These are phyloP conservation scores for Vombatus ursinus DNA, from an alignment of 2,113 vertebrate species.

Conservation along the genomic window DNA sequence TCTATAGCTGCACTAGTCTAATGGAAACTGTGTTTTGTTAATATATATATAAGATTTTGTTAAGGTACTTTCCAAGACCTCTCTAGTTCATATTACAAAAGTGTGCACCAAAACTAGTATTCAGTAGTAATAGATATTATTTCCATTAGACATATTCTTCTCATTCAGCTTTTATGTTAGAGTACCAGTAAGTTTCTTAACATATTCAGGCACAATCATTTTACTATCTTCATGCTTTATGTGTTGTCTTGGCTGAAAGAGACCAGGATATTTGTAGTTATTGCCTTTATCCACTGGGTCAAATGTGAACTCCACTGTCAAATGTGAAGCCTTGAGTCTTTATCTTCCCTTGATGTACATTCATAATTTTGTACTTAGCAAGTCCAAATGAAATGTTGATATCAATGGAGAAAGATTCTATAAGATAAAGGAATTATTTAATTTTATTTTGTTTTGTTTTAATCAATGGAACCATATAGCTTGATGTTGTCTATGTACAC, in stretches of 20 bases:
- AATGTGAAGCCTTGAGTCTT: background rate
- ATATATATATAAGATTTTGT: background rate
- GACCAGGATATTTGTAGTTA: background rate
- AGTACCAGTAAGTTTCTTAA: background rate
- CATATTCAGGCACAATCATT: background rate
- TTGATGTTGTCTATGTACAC: background rate
- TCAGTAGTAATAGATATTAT: too few species aligned
- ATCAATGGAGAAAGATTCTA: background rate
- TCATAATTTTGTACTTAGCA: background rate
- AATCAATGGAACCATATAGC: background rate
- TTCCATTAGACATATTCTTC: background rate
- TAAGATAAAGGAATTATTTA: background rate
- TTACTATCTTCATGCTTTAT: background rate
- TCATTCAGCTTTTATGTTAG: background rate
- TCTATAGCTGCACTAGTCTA: background rate
- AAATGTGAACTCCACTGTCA: background rate
- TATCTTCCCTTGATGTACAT: background rate
- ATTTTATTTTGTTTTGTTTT: too few species aligned
- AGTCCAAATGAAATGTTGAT: background rate
- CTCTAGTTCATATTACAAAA: too few species aligned
- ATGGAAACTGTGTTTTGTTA: too few species aligned
- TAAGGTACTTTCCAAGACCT: background rate
- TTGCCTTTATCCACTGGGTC: background rate
- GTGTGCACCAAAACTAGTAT: too few species aligned
- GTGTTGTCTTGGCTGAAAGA: background rate